Conservation (phyloP, 2,797 vertebrate species). For the Acanthurus leucopareius region DNA sequence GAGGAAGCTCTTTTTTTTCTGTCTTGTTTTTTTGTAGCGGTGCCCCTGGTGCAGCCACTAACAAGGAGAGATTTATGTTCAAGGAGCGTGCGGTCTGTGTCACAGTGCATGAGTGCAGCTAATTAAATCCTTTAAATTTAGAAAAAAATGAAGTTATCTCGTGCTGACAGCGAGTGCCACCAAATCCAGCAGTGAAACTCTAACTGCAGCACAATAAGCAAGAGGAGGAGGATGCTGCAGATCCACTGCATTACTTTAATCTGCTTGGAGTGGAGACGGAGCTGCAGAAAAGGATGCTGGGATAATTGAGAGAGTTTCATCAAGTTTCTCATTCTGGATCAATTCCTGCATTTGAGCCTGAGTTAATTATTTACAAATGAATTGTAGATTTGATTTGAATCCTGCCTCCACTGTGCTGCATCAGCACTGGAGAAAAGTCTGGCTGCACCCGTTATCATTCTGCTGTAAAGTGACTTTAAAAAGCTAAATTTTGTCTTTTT, state of each 20-base stretch:
- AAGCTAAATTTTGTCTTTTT: no score
- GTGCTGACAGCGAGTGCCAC: conserved; percentile 57
- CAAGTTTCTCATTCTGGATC: conserved; percentile 36
- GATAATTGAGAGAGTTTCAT: conserved; percentile 30
- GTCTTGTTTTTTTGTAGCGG: background rate
- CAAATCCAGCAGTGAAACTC: conserved; percentile 35
- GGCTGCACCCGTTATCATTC: no score
- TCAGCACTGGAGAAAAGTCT: no score
- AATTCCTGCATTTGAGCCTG: background rate
- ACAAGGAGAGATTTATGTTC: conserved; percentile 45
- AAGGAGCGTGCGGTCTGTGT: conserved; percentile 52
- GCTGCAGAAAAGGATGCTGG: conserved; percentile 14
- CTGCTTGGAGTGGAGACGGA: conserved; percentile 14
- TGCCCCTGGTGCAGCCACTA: conserved; percentile 1
- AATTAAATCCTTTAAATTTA: conserved; percentile 68
- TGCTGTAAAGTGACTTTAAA: no score
- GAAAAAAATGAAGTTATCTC: conserved; percentile 64
- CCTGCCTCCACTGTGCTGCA: no score
- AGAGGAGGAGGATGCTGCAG: background rate
- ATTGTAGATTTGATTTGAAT: background rate
- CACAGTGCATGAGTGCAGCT: conserved; percentile 54
- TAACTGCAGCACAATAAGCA: conserved; percentile 20
- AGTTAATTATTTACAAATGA: conserved; percentile 7
- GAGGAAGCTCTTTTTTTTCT: conserved; percentile 32
- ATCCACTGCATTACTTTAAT: conserved; percentile 35